Conservation (phyloP, 2,113 vertebrate genomes). For the Zosterops borbonicus region DNA sequence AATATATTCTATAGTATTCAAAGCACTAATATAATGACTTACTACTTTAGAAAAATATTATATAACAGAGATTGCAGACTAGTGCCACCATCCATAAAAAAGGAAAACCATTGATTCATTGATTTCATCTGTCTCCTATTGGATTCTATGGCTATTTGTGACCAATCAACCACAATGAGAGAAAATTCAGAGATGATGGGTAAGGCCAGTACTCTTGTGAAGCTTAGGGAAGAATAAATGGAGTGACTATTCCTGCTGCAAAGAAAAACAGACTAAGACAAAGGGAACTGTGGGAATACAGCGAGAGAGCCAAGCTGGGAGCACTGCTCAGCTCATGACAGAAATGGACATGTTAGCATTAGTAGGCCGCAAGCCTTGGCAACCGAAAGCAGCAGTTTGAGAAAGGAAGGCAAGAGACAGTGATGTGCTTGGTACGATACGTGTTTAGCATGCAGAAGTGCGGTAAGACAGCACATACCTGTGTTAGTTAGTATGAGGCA, state of each 20-base stretch:
- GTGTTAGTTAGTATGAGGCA: no score
- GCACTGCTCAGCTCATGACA: no score
- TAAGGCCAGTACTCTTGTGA: neutral
- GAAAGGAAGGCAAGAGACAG: no score
- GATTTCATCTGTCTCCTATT: accelerated
- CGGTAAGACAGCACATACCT: no score
- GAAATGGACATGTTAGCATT: no score
- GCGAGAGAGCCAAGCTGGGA: no score
- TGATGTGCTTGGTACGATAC: no score
- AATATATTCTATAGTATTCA: neutral
- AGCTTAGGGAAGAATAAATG: neutral
- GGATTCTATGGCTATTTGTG: neutral
- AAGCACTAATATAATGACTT: neutral
- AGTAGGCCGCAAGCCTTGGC: no score
- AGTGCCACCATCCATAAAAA: neutral
- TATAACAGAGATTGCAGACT: neutral
- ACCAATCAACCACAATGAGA: neutral
- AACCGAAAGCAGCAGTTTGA: no score
- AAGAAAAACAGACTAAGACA: neutral
- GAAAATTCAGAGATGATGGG: neutral
- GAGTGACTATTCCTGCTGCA: neutral
- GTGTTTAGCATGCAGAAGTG: no score
- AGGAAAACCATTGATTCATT: neutral
- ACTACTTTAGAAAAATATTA: neutral
- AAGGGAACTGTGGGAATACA: neutral